Evolutionary conservation across 2,797 vertebrate species (phyloP).

Genomic region (Aselliscus stoliczkanus): DNA sequence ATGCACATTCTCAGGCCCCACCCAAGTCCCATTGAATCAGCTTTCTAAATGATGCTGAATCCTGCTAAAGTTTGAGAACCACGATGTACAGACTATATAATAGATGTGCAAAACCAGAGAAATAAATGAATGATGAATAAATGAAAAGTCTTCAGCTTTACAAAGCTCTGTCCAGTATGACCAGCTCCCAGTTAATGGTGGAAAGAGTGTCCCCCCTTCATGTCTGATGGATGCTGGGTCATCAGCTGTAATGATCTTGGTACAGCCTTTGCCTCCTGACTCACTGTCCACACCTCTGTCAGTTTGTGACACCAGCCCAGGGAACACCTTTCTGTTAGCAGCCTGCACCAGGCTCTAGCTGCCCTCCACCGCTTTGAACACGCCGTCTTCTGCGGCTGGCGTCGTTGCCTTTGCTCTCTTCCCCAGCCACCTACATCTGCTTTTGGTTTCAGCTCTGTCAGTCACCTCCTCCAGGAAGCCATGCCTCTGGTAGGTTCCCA

Average conservation of each 20-base stretch:
- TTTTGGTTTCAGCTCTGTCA: not conserved
- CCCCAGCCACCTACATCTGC: not conserved
- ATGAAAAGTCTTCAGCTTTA: not conserved
- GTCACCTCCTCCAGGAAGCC: not conserved
- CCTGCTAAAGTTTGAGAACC: not conserved
- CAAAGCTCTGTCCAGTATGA: not conserved
- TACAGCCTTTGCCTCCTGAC: not conserved
- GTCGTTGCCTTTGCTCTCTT: not conserved
- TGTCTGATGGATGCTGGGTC: not conserved
- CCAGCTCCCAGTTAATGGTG: not conserved
- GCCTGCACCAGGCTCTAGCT: not conserved
- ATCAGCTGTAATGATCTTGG: not conserved
- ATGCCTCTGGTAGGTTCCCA: not conserved
- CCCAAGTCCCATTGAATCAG: not conserved
- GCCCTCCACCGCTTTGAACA: not conserved
- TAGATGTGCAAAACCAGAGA: not conserved
- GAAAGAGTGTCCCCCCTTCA: not conserved
- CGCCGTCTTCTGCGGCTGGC: not conserved
- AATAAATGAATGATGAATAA: not conserved
- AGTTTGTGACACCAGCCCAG: fast-evolving
- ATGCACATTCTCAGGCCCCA: not conserved
- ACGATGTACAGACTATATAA: not conserved
- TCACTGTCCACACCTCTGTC: not conserved
- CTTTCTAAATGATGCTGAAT: not conserved
- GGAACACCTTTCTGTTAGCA: not conserved